Conservation (phyloP, 1,140 invertebrate species). For the Leptopilina clavipes region DNA sequence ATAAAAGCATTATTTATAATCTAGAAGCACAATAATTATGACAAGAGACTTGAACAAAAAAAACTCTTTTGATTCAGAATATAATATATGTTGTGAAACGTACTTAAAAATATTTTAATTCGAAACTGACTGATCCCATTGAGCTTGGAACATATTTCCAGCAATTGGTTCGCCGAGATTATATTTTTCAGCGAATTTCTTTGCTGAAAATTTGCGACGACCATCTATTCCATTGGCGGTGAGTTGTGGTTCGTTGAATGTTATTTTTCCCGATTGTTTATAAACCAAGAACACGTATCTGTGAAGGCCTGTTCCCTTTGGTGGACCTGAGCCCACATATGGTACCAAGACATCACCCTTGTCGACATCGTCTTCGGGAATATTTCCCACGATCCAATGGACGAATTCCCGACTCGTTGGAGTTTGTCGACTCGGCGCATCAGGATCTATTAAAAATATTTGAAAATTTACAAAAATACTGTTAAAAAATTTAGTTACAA, state of each 20-base stretch:
- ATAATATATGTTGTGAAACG: not conserved
- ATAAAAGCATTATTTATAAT: no score
- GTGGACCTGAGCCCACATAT: constrained; percentile 91
- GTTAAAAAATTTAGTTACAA: no score
- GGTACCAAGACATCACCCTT: constrained; percentile 84
- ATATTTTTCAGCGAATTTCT: constrained; percentile 89
- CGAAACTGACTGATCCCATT: constrained; percentile 94
- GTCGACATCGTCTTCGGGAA: constrained; percentile 84
- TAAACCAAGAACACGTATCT: constrained; percentile 93
- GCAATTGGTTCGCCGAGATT: constrained; percentile 87
- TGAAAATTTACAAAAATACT: not conserved
- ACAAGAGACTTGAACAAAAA: not conserved
- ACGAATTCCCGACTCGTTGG: constrained; percentile 90
- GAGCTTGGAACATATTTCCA: constrained; percentile 92
- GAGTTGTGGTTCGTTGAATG: constrained; percentile 81
- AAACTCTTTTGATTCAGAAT: not conserved
- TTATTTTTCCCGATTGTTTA: constrained; percentile 85
- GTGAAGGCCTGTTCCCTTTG: constrained; percentile 87
- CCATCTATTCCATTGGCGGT: constrained; percentile 82
- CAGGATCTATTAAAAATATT: constrained; percentile 83
- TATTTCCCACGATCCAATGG: constrained; percentile 95
- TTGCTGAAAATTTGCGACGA: constrained; percentile 86
- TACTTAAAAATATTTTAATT: constrained; percentile 54
- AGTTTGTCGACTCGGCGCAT: constrained; percentile 89
- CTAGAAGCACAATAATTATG: no score